Conservation (phyloP, 2,113 vertebrate genomes). For the Sceloporus undulatus region DNA sequence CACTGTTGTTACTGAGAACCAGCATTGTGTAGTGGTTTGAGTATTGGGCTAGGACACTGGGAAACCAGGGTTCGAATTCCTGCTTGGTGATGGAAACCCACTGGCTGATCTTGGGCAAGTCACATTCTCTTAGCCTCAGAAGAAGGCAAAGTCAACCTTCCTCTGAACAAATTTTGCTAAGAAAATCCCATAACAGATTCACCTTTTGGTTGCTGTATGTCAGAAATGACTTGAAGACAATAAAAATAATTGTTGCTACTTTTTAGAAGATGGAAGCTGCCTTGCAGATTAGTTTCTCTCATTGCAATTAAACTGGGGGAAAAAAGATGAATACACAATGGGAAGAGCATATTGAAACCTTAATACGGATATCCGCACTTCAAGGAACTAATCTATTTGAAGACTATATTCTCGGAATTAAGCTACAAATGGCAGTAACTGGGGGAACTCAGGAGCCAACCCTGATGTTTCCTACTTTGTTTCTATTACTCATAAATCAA, state of each 20-base stretch:
- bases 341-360: background rate
- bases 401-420: constrained; percentile 16
- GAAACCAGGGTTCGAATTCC: too few relatives aligned
- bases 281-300: background rate
- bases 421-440: constrained; percentile 28
- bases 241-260: background rate
- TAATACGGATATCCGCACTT: constrained; percentile 24
- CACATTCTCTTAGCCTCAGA: too few relatives aligned
- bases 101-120: too few relatives aligned
- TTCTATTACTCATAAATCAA: constrained; percentile 46
- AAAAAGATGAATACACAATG: background rate
- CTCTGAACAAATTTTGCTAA: too few relatives aligned
- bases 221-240: too few relatives aligned
- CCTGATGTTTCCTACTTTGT: constrained; percentile 18
- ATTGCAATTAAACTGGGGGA: constrained; percentile 11
- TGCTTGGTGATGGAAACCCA: too few relatives aligned
- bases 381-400: constrained; percentile 29
- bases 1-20: too few relatives aligned
- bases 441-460: background rate
- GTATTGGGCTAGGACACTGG: too few relatives aligned
- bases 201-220: too few relatives aligned
- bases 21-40: too few relatives aligned
- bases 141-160: too few relatives aligned
- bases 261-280: background rate
- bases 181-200: too few relatives aligned